Base-by-base conservation (phyloP, 2,113 vertebrate species). In the Camarhynchus parvulus region DNA sequence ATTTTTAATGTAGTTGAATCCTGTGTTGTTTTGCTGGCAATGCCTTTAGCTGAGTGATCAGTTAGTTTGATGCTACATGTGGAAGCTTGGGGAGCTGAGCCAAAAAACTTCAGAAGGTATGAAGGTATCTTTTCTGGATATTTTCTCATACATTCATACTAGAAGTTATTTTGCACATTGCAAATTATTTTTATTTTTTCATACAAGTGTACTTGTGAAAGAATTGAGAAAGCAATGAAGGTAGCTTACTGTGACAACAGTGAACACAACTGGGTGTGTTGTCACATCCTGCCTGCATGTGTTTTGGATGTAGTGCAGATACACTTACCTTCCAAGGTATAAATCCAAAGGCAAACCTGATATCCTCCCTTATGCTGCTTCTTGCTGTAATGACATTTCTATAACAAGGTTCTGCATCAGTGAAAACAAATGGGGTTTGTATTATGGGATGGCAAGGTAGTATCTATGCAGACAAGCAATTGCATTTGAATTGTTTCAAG, bases 261-360 rank as follows among this genome's bases (percentile, higher is more conserved):
- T 61, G 56, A 76, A 31, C 20, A 27, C 58, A 44, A 42, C 17
- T 64, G 59, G 35, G 49, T 76, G 20, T 3, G 2, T 53, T 86
- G 68, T 80, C 50, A 59, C 35, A 46, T 44, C 3, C 50, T 67
- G 41, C 63, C 61, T 76, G 52, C 0, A 0, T 0, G 1, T 67
- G 47, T 63, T 83, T 91, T 81, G 72, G 42, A 68, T 90, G 28
- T 41, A 63, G 52, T 88, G 67, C 78, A 80, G 67, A 31, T 72
- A 56, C 5, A 7, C 47, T 63, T 41, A 64, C 37, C 35, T 87
- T 73, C 41, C 63, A 76, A 58, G 33, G 47, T 16, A 67, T 28
- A 90, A 92, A 86, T 74, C 44, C 30, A 56, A 30, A 86, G 68
- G 31, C 88, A 70, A 87, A 86, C 23, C 33, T 87, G 77, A 35